Evolutionary conservation across 2,888 invertebrate species (phyloP), one percentile per base, ranked within the genome.

Genomic region (Tridacna gigas): DNA sequence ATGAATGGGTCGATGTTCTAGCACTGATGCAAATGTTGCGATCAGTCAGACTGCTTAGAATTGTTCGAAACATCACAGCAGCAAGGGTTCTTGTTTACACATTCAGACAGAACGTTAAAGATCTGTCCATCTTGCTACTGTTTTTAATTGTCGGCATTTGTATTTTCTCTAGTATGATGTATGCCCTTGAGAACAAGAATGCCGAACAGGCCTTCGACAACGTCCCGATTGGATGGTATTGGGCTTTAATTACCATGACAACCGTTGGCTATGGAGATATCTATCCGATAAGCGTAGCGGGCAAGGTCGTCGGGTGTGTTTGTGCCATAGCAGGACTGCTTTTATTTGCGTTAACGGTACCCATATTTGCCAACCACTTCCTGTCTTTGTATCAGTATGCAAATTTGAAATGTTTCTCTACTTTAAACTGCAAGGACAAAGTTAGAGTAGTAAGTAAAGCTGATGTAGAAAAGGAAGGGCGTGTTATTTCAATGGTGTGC

Each of bases 191-290:
- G 47, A 60, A 77, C 4, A 79, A 79, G 20, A 37, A 37, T 7
- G 20, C 45, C 4, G 74, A 75, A 63, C 12, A 45, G 2, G 73
- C 79, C 4, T 37, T 37, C 37, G 45, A 63, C 28, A 83, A 80
- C 45, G 80, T 86, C 15, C 82, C 82, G 13, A 63, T 60, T 12
- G 83, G 79, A 20, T 86, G 86, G 86, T 86, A 86, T 51, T 86
- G 82, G 82, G 81, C 83, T n/a, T 63, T 83, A 9, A 73, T 86
- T 22, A 86, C 86, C 63, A 79, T 86, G 82, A 86, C 86, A 71
- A 86, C 86, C 7, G 83, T 86, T 47, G 86, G 86, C 3, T 86
- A 83, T 61, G 86, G 86, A 1, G 86, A 86, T 67, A 79, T 82
- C 5, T 37, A 66, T 9, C 83, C 83, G 9, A 48, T 73, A 20